Base-by-base conservation (phyloP, 2,888 invertebrate genomes). In the Hirtodrosophila trivittata region DNA sequence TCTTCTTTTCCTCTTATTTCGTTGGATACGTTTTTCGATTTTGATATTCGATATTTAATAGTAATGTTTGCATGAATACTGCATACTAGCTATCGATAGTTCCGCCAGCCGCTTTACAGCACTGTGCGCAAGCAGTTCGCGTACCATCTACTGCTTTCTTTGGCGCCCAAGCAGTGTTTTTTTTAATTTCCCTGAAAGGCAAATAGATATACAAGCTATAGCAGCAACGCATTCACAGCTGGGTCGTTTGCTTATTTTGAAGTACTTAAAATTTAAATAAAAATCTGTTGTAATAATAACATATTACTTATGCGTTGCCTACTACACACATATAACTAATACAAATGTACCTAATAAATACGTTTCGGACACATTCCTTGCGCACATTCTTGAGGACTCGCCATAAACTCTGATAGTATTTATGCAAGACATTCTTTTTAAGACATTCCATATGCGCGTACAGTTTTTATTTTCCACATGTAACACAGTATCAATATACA, bases 1-100 rank as follows among this genome's bases (percentile, higher is more conserved):
- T 77, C 65, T 66, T 64, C 35, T 57, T 78, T 49, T 69, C 50
- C 66, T 63, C 54, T 50, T 58, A 52, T 33, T 63, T 47, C 35
- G 41, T 51, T 32, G 35, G 41, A 32, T 51, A 51, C 37, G 54
- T 35, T 28, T 28, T 45, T 18, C 52, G 64, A 59, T 59, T 16
- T 18, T 25, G 7, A 16, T 3, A 26, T 13, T 14, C 33, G 25
- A 43, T 43, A 54, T 12, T 7, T 1, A 8, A n/a, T n/a, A n/a
- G n/a, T n/a, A n/a, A n/a, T n/a, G n/a, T n/a, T n/a, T n/a, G n/a
- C n/a, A n/a, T n/a, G n/a, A n/a, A n/a, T 5, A 21, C 18, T 21
- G 18, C 18, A 21, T n/a, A n/a, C n/a, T n/a, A n/a, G 3, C 18
- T 37, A 66, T 66, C 63, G 70, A 60, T 59, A 13, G n/a, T 10